A percentile compares a stretch with the other conserved stretches of the same genome.
phyloP scores from a whole-genome alignment of 2,888 invertebrate species.

The Periphyllus acericola region DNA sequence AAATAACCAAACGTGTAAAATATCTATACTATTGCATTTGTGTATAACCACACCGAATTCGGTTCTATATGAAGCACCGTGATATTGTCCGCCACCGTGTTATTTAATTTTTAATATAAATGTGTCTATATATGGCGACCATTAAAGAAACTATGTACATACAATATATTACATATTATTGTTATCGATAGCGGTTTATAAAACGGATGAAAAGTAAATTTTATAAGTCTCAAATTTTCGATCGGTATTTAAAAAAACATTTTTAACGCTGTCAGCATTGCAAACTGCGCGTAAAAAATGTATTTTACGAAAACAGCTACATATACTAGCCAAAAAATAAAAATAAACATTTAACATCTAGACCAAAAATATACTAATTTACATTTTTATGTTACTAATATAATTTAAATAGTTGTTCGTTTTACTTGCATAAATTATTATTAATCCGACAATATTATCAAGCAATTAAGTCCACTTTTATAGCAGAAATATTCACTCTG shows the following conservation, averaged over 20 bases:
- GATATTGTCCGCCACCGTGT: not conserved
- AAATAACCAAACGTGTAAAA: no score
- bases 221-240: not conserved
- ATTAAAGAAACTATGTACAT: not conserved
- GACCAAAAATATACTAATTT: not conserved
- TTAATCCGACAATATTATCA: not conserved
- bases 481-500: not conserved
- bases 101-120: not conserved
- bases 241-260: not conserved
- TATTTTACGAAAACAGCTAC: not conserved
- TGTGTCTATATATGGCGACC: not conserved
- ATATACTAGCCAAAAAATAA: slow-evolving; percentile 5
- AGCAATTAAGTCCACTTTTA: not conserved
- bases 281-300: not conserved
- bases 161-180: no score
- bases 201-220: not conserved
- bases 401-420: not conserved
- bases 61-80: not conserved
- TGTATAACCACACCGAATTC: not conserved
- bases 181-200: no score
- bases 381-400: not conserved
- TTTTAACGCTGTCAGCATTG: not conserved
- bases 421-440: not conserved
- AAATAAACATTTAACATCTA: not conserved
- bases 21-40: not conserved